Evolutionary conservation across 2,113 vertebrate genomes (phyloP), one percentile per base, ranked within the genome.

Genomic region (Stomatorhinus ivindoensis): DNA sequence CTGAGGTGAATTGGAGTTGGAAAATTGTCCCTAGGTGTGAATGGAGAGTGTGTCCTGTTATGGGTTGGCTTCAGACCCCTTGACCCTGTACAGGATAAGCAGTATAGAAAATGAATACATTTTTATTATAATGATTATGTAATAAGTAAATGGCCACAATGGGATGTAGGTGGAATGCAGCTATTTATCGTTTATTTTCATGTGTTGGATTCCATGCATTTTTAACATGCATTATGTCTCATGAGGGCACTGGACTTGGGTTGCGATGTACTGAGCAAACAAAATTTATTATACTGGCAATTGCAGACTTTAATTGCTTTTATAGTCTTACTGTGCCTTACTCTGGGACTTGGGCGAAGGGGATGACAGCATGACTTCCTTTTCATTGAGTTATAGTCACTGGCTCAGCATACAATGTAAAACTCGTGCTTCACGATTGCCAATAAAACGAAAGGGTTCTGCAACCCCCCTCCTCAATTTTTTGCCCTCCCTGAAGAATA

Each of bases 401-500:
- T 55, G 35, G 27, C 50, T 35, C 50, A 53, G 50, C 50, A 39
- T 51, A 50, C 85, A 19, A 11, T 15, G 48, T 87, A 35, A 87
- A 39, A 51, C 31, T 51, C 31, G 13, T 51, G 6, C 48, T 31
- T n/a, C n/a, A 87, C 31, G 27, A 84, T 39, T 84, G 44, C 44
- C 85, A 13, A 53, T 35, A 53, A 53, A 39, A 35, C 31, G 85
- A 51, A 31, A n/a, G 39, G 19, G 21, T 50, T 21, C 47, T 55
- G 19, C 53, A 55, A 55, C 51, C 4, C 17, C 51, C 27, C 27
- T 5, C 53, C 53, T 51, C 48, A 31, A 53, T 35, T 84, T 83
- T 84, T 84, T 84, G 44, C 82, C 82, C 44, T 84, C 11, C 46
- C 85, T 24, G 55, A 15, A 87, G 87, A 87, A 61, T 87, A 61